Evolutionary conservation across 2,113 vertebrate species (phyloP).

Genomic region (Nerophis ophidion): DNA sequence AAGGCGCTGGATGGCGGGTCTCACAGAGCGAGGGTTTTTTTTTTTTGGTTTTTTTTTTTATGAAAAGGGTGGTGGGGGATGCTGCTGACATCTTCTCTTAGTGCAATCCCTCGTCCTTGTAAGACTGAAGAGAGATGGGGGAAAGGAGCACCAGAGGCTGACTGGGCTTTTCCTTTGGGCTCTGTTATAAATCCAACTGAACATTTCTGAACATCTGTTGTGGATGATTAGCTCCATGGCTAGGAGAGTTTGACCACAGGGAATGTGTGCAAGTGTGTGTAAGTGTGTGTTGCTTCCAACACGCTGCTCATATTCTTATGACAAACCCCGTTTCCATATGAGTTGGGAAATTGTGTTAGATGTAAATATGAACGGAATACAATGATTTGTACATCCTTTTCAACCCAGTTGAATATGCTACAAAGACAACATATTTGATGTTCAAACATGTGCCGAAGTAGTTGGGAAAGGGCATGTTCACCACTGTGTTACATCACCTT

Average conservation of each 20-base stretch:
- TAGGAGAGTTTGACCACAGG: slow-evolving; percentile 64
- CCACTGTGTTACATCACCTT: too few species aligned
- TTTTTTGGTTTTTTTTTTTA: too few species aligned
- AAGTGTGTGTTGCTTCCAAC: too few species aligned
- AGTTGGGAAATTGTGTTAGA: too few species aligned
- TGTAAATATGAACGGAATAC: too few species aligned
- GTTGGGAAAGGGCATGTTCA: too few species aligned
- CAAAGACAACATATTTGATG: rapidly evolving
- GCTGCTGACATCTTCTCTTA: slow-evolving; percentile 59
- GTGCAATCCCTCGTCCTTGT: slow-evolving; percentile 66
- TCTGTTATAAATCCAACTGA: slow-evolving; percentile 65
- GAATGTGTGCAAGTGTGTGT: slow-evolving; percentile 34
- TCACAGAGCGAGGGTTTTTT: slow-evolving; percentile 42
- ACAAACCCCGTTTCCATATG: too few species aligned
- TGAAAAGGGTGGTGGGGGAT: slow-evolving; percentile 21
- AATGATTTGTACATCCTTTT: too few species aligned
- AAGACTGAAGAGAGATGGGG: slow-evolving; percentile 36
- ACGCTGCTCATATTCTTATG: too few species aligned
- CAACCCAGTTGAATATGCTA: too few species aligned
- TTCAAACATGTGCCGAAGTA: too few species aligned
- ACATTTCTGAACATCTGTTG: slow-evolving; percentile 73
- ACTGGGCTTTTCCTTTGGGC: slow-evolving; percentile 70
- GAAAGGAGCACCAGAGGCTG: slow-evolving; percentile 65
- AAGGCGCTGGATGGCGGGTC: slow-evolving; percentile 47
- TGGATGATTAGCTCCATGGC: slow-evolving; percentile 71